phyloP scores from a whole-genome alignment of 2,113 vertebrate genomes.

The Thoracochromis brauschi region DNA sequence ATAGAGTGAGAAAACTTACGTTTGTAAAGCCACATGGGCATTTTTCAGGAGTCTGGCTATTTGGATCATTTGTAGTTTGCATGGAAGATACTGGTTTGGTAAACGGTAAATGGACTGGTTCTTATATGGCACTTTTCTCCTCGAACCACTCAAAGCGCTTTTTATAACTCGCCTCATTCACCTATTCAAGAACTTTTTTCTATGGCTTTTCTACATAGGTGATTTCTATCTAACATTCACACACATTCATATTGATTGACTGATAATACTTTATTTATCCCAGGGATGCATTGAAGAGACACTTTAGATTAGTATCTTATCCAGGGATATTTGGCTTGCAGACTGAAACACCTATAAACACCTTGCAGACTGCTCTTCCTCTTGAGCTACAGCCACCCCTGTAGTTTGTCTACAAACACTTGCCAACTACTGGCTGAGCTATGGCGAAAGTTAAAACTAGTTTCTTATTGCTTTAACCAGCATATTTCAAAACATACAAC shows the following conservation, averaged over 20 bases:
- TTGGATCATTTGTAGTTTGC: neutral
- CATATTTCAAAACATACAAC: neutral
- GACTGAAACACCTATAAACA: neutral
- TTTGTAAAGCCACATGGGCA: neutral
- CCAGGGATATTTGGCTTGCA: neutral
- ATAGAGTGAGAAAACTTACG: neutral
- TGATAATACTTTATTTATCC: neutral
- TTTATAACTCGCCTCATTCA: neutral
- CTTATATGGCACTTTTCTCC: neutral
- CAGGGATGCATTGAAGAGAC: neutral
- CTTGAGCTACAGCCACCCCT: neutral
- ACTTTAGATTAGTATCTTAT: neutral
- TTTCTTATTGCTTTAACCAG: neutral
- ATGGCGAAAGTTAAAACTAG: neutral
- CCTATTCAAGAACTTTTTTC: neutral
- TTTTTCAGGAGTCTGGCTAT: neutral
- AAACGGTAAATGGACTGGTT: accelerated
- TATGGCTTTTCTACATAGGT: neutral
- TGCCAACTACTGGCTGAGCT: neutral
- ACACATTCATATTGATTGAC: neutral
- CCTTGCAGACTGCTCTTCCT: neutral
- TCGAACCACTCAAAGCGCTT: neutral
- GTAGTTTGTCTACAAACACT: neutral
- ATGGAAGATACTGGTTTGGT: neutral
- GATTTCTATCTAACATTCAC: neutral